These are phyloP conservation scores for Pheosia tremula DNA, from an alignment of 2,888 invertebrate species.

Conservation along the genomic window DNA sequence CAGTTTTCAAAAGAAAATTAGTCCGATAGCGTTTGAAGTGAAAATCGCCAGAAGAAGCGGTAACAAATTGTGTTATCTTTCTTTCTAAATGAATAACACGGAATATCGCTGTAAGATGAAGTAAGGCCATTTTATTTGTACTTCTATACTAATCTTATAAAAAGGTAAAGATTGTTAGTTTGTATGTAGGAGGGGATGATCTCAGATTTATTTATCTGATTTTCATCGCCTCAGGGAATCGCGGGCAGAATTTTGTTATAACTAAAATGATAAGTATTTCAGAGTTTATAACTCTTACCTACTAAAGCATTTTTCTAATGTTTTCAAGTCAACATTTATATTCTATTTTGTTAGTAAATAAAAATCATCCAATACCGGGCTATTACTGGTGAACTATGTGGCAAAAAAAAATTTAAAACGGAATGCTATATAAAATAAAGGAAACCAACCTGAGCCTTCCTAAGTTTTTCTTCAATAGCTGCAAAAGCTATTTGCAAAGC, in stretches of 20 bases:
- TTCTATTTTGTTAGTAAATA: neutral
- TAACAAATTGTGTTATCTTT: slow-evolving; percentile 10
- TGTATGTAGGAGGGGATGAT: too few species aligned
- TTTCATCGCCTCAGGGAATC: too few species aligned
- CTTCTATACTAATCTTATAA: neutral
- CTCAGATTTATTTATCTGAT: too few species aligned
- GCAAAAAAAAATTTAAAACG: neutral
- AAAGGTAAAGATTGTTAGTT: too few species aligned
- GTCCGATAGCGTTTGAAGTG: slow-evolving; percentile 27
- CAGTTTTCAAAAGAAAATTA: slow-evolving; percentile 24
- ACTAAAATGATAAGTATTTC: too few species aligned
- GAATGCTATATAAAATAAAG: neutral
- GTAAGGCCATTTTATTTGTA: neutral
- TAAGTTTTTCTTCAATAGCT: slow-evolving; percentile 94
- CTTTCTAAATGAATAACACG: slow-evolving; percentile 22
- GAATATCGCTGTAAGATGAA: neutral
- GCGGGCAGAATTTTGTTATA: too few species aligned
- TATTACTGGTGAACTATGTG: neutral
- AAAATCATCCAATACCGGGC: neutral
- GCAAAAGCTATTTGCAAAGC: slow-evolving; percentile 96
- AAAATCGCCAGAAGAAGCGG: slow-evolving; percentile 12
- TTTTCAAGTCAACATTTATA: neutral
- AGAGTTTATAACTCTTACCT: too few species aligned
- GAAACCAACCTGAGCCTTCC: slow-evolving; percentile 88
- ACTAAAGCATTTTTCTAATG: neutral